These are phyloP conservation scores for Bungarus multicinctus DNA, from an alignment of 2,113 vertebrate species.

Conservation along the genomic window DNA sequence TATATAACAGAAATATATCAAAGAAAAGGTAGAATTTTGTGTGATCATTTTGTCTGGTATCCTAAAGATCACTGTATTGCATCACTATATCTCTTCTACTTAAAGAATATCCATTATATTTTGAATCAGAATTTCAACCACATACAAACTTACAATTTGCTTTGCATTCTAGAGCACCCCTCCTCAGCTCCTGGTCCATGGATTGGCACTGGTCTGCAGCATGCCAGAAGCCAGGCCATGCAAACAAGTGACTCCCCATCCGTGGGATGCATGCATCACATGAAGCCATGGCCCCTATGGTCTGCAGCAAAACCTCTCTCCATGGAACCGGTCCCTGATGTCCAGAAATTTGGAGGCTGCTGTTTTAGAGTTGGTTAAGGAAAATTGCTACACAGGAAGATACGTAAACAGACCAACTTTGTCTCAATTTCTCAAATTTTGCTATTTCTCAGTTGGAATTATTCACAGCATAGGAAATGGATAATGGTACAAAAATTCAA, in stretches of 20 bases:
- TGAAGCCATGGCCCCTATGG: too few relatives aligned
- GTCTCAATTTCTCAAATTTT: neutral
- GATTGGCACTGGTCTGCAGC: too few relatives aligned
- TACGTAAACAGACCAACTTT: neutral
- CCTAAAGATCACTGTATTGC: too few relatives aligned
- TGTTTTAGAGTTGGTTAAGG: neutral
- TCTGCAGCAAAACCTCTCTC: too few relatives aligned
- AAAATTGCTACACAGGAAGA: neutral
- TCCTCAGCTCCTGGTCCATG: too few relatives aligned
- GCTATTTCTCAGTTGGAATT: neutral
- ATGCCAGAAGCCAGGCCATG: too few relatives aligned
- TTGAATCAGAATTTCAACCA: neutral
- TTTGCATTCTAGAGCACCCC: neutral
- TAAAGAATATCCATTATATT: neutral
- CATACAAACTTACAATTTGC: neutral
- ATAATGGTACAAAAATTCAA: neutral
- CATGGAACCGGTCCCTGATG: too few relatives aligned
- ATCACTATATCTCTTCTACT: neutral
- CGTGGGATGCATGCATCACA: too few relatives aligned
- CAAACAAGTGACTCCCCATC: too few relatives aligned
- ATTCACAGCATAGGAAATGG: neutral
- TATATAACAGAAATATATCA: neutral
- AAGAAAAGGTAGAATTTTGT: neutral
- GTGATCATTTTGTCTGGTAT: neutral
- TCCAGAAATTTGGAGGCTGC: too few relatives aligned